Conservation (phyloP, 2,797 vertebrate genomes). For the Malacoraja senta region DNA sequence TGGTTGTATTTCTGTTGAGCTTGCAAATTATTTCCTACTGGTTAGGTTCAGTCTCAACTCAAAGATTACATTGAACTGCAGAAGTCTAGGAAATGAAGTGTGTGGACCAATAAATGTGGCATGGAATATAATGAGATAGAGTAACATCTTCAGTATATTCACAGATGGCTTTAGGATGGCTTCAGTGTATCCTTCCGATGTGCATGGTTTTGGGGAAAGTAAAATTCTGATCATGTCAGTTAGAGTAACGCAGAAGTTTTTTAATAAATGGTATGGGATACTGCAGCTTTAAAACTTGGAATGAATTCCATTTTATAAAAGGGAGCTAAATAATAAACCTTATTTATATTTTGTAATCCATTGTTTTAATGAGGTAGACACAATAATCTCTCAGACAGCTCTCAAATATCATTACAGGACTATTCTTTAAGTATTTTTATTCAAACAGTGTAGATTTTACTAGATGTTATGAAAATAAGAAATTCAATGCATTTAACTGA, state of each 20-base stretch:
- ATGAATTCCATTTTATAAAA: background rate
- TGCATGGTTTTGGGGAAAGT: background rate
- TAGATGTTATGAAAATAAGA: background rate
- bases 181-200: background rate
- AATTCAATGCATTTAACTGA: background rate
- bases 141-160: background rate
- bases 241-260: background rate
- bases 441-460: background rate
- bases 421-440: background rate
- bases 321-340: background rate
- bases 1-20: too few relatives aligned
- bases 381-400: background rate
- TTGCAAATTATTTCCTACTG: too few relatives aligned
- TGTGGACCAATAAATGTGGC: background rate
- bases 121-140: background rate
- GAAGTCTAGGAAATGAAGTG: background rate
- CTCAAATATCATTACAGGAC: background rate
- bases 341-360: background rate
- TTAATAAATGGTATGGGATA: background rate
- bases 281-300: background rate
- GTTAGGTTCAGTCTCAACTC: too few relatives aligned
- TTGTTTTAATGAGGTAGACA: background rate
- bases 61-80: too few relatives aligned
- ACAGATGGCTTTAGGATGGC: background rate
- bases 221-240: background rate